A percentile compares a stretch with the other conserved stretches of the same genome.
Conservation (phyloP, 2,888 invertebrate genomes). For the Calephelis perditalis region DNA sequence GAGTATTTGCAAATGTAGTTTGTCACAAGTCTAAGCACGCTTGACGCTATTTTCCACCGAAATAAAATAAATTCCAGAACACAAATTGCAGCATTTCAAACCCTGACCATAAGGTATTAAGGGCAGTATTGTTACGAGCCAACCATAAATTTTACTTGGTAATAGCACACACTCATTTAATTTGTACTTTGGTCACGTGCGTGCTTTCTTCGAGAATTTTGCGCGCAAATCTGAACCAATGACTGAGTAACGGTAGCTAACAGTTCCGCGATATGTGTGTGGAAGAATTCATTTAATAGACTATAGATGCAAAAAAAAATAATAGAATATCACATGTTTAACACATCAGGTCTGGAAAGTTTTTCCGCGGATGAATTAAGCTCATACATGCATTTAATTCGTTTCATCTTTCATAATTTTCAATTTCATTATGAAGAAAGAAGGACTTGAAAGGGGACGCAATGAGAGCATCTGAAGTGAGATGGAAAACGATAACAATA, state of each 20-base stretch:
- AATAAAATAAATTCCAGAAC: slow-evolving; percentile 40
- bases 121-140: slow-evolving; percentile 28
- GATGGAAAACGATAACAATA: too few relatives aligned
- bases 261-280: slow-evolving; percentile 57
- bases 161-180: slow-evolving; percentile 44
- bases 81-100: slow-evolving; percentile 38
- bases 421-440: too few relatives aligned
- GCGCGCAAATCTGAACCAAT: slow-evolving; percentile 65
- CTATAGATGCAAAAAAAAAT: too few relatives aligned
- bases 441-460: too few relatives aligned
- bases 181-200: slow-evolving; percentile 65
- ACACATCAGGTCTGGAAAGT: too few relatives aligned
- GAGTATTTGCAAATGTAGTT: slow-evolving; percentile 65
- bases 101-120: slow-evolving; percentile 43
- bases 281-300: slow-evolving; percentile 33
- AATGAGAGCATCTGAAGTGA: too few relatives aligned
- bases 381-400: too few relatives aligned
- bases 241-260: slow-evolving; percentile 64
- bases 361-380: too few relatives aligned
- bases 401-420: too few relatives aligned
- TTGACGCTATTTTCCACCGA: slow-evolving; percentile 59
- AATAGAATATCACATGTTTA: too few relatives aligned
- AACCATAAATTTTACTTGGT: slow-evolving; percentile 32
- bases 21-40: slow-evolving; percentile 59
- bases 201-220: slow-evolving; percentile 73